Base-by-base conservation (phyloP, 53 echinoderm and acorn worm species). In the Mesocentrotus franciscanus region DNA sequence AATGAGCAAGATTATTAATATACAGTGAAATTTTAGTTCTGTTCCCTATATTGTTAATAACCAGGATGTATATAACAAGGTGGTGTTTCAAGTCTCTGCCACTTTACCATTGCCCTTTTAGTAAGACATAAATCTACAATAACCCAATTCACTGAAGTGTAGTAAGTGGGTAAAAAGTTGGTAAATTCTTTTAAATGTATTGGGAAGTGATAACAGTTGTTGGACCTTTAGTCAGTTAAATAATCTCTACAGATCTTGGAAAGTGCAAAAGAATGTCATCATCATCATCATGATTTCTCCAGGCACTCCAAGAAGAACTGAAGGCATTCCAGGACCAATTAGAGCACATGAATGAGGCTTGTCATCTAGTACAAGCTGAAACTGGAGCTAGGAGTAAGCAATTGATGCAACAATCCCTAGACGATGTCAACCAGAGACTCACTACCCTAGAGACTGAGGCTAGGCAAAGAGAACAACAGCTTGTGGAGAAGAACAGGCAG, bases 361-460 rank as follows among this genome's bases (percentile, higher is more conserved):
- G 99, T 96, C 98, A 99, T 87, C 72, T 97, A 33, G 95, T 99
- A 14, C 90, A 98, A 87, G 76, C 96, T 1, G 97, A 99, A 55
- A 97, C 97, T 72, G 97, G 97, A 35, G 96, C 97, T 32, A 95
- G 97, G 95, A 98, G 95, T 93, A 85, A 95, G 35, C 96, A 97
- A 58, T 93, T 99, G 90, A 98, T 99, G 96, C 96, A 96, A 61
- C 99, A 99, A 76, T 95, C 99, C 22, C 92, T 99, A 20, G 74
- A 79, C 10, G 99, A 99, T 81, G 96, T 99, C 91, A 97, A 97
- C 42, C 93, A 97, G 14, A 95, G 99, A 62, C 96, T 99, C 91
- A 90, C 97, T 61, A 99, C 98, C 56, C 96, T 99, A 96, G 99
- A 99, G 90, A 98, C 96, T 17, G 99, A 99, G 85, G 98, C 97